Evolutionary conservation across 2,113 vertebrate species (phyloP).

Genomic region (Toxotes chatareus): DNA sequence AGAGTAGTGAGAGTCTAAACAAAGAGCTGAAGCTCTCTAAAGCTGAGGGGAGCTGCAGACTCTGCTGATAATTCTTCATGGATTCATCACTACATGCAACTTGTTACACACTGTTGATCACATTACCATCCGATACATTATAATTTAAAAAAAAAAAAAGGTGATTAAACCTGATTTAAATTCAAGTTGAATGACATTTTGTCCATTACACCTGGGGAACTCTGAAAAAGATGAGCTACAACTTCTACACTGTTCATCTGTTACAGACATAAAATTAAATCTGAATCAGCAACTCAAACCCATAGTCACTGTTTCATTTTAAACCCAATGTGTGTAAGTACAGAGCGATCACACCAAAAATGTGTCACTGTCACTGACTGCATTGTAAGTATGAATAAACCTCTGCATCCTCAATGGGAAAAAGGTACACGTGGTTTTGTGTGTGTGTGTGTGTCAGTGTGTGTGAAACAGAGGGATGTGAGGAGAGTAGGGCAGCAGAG

Average conservation of each 20-base stretch:
- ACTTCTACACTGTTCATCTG: neutral
- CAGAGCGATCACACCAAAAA: slow-evolving; percentile 1
- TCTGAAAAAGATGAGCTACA: neutral
- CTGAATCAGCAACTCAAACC: slow-evolving; percentile 10
- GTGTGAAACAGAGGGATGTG: neutral
- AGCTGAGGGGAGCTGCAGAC: too few species aligned
- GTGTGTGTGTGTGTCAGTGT: neutral
- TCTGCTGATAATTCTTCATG: too few species aligned
- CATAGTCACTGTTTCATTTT: neutral
- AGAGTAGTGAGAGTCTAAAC: too few species aligned
- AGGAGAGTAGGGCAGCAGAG: neutral
- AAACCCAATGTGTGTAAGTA: neutral
- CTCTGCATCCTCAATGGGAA: neutral
- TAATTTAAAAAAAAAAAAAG: too few species aligned
- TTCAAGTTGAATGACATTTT: neutral
- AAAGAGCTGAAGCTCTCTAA: too few species aligned
- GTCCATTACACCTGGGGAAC: neutral
- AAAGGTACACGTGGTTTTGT: neutral
- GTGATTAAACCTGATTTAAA: neutral
- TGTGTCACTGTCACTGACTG: slow-evolving; percentile 16
- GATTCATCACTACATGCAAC: too few species aligned
- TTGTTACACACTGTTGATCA: neutral
- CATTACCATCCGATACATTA: neutral
- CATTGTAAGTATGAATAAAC: slow-evolving; percentile 22
- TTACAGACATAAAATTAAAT: slow-evolving; percentile 8